Conservation (phyloP, 2,888 invertebrate species). For the Ormia ochracea region DNA sequence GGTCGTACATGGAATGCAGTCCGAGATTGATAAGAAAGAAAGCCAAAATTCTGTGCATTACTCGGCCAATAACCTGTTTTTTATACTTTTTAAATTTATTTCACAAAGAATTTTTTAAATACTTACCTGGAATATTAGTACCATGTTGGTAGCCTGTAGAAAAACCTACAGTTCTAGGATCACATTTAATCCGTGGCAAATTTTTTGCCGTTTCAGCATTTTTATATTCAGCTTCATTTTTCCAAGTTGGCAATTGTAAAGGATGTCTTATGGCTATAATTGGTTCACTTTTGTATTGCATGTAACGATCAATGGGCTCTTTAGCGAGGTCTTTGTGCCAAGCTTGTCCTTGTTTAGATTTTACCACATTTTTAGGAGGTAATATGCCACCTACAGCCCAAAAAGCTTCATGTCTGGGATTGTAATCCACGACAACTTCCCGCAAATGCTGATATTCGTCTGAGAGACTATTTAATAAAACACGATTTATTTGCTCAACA, state of each 20-base stretch:
- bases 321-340: constrained; percentile 77
- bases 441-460: constrained; percentile 80
- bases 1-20: constrained; percentile 79
- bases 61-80: constrained; percentile 89
- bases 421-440: constrained; percentile 82
- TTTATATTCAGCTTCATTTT: constrained; percentile 79
- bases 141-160: constrained; percentile 80
- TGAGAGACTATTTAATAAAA: constrained; percentile 80
- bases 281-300: constrained; percentile 84
- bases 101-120: not conserved
- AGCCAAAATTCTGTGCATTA: constrained; percentile 85
- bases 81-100: not conserved
- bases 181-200: constrained; percentile 80
- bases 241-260: constrained; percentile 83
- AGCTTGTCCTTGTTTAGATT: constrained; percentile 75
- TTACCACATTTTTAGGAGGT: constrained; percentile 78
- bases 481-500: constrained; percentile 83
- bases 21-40: constrained; percentile 84
- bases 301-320: constrained; percentile 81
- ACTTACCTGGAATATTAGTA: constrained; percentile 85
- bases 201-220: constrained; percentile 75
- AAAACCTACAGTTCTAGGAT: constrained; percentile 82
- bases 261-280: constrained; percentile 83
- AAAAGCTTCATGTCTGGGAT: constrained; percentile 89
- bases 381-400: constrained; percentile 89